phyloP scores from a whole-genome alignment of 37 sponge, comb jelly and placozoan species.

The Eunapius fragilis region DNA sequence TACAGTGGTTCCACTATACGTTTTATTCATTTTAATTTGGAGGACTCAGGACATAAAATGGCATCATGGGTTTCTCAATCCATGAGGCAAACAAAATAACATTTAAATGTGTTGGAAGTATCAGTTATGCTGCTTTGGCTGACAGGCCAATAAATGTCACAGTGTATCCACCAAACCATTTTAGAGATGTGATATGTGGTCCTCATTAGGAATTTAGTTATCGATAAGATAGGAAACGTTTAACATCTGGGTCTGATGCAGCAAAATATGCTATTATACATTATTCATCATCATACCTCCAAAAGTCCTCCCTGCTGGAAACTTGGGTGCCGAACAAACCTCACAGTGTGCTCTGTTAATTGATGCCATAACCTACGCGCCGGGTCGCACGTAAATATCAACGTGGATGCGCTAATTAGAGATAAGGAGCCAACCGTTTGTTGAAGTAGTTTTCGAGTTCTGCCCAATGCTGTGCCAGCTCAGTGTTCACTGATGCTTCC shows the following conservation, averaged over 20 bases:
- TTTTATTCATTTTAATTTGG: no score
- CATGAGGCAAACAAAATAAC: no score
- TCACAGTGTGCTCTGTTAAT: conserved; percentile 38
- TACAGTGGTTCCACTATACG: no score
- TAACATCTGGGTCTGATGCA: not conserved
- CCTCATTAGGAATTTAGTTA: no score
- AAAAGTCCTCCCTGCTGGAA: conserved; percentile 55
- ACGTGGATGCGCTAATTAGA: not conserved
- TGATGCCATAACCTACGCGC: conserved; percentile 79
- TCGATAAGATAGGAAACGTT: no score
- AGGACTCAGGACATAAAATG: no score
- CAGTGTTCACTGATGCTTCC: not conserved
- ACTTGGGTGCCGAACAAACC: conserved; percentile 48
- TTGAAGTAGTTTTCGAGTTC: conserved; percentile 44
- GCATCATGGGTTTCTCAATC: no score
- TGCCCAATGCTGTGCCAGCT: conserved; percentile 64
- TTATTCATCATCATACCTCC: conserved; percentile 39
- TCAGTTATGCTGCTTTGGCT: no score
- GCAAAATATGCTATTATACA: not conserved
- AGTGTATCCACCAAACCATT: no score
- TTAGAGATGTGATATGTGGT: no score
- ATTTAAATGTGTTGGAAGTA: no score
- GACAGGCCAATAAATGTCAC: no score
- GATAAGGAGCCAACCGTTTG: conserved; percentile 30
- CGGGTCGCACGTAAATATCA: not conserved